Evolutionary conservation across 2,113 vertebrate genomes (phyloP).

Genomic region (Lasiurus cinereus): DNA sequence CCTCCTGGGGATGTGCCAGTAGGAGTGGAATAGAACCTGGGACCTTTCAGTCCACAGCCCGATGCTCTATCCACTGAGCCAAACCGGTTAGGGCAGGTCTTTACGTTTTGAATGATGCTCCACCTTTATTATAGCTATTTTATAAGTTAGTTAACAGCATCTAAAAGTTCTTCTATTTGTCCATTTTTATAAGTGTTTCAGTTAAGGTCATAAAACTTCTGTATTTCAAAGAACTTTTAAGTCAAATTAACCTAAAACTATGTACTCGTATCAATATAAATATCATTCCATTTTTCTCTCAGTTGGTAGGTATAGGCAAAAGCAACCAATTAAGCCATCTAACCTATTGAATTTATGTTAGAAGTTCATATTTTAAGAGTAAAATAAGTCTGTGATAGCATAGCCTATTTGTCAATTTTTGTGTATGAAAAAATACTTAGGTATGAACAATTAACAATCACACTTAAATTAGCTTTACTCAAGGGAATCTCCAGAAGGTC

Average conservation of each 20-base stretch:
- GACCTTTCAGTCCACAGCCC: no score
- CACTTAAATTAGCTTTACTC: neutral
- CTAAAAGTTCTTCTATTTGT: conserved; percentile 23
- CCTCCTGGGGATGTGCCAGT: no score
- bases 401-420: conserved; percentile 20
- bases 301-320: neutral
- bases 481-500: neutral
- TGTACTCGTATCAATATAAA: conserved; percentile 25
- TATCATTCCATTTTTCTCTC: neutral
- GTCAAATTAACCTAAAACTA: conserved; percentile 38
- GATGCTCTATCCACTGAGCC: no score
- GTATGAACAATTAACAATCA: neutral
- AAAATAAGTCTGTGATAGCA: conserved; percentile 14
- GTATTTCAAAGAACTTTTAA: conserved; percentile 42
- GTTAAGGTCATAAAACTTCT: conserved; percentile 28
- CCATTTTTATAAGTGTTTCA: conserved; percentile 29
- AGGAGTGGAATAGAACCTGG: no score
- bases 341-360: conserved; percentile 22
- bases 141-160: neutral
- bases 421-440: neutral
- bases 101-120: neutral
- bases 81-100: neutral
- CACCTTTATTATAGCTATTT: conserved; percentile 28
- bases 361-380: conserved; percentile 34
- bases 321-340: neutral